phyloP scores from a whole-genome alignment of 2,797 vertebrate genomes.

The Peromyscus nudipes region DNA sequence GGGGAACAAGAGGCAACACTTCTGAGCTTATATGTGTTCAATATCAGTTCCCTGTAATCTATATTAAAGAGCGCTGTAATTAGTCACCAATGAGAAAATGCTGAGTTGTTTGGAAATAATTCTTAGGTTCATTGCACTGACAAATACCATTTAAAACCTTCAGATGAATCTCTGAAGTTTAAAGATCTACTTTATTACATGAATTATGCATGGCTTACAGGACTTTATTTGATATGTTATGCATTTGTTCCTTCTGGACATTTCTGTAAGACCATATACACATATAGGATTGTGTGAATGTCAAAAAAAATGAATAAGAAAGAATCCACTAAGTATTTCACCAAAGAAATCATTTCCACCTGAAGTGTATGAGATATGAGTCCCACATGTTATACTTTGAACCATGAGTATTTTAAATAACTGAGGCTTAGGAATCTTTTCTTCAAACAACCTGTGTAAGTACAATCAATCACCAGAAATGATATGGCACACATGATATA shows the following conservation, averaged over 20 bases:
- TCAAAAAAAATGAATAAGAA: constrained; percentile 23
- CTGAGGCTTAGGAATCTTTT: background rate
- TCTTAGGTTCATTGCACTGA: constrained; percentile 72
- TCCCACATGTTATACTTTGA: background rate
- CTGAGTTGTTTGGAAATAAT: constrained; percentile 66
- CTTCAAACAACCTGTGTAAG: constrained; percentile 23
- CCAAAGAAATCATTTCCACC: background rate
- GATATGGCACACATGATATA: background rate
- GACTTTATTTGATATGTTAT: constrained; percentile 49
- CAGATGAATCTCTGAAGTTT: constrained; percentile 51
- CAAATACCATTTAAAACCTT: constrained; percentile 55
- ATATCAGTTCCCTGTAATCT: constrained; percentile 35
- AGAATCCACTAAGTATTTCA: constrained; percentile 57
- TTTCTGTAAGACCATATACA: constrained; percentile 58
- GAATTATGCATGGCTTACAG: constrained; percentile 63
- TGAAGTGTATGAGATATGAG: background rate
- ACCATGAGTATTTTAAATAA: constrained; percentile 13
- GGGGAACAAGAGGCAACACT: background rate
- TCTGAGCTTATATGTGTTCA: background rate
- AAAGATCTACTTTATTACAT: constrained; percentile 32
- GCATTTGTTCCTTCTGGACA: constrained; percentile 44
- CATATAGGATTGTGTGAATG: constrained; percentile 51
- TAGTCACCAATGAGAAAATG: constrained; percentile 57
- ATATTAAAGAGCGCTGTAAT: constrained; percentile 27
- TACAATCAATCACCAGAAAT: background rate